Percentiles rank a stretch among this genome's conserved stretches.
Evolutionary conservation across 2,113 vertebrate species (phyloP).

Genomic region (Callospermophilus lateralis): DNA sequence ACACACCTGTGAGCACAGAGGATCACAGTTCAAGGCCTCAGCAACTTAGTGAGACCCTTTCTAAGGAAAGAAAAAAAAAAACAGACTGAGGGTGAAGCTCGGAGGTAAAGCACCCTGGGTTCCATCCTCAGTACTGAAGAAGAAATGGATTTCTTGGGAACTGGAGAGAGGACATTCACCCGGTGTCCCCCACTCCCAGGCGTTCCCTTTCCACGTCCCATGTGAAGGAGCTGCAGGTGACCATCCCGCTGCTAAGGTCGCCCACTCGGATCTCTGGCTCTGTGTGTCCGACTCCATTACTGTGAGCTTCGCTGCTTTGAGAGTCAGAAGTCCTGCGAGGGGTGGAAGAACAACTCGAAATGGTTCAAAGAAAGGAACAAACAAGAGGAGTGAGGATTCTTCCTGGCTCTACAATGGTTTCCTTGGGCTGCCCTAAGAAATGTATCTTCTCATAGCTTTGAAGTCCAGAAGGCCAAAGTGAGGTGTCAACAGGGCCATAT

Average conservation of each 20-base stretch:
- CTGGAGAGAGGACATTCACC: not conserved
- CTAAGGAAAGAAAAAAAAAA: no score
- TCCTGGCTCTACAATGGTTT: not conserved
- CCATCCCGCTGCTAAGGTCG: not conserved
- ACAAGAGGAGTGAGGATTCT: no score
- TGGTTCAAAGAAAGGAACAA: not conserved
- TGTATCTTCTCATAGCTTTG: not conserved
- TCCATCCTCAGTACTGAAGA: no score
- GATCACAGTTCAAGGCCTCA: no score
- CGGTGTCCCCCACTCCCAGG: not conserved
- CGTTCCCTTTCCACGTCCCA: not conserved
- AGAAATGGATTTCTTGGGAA: not conserved
- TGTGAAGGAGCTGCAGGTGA: not conserved
- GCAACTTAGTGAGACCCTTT: no score
- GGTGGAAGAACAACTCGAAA: not conserved
- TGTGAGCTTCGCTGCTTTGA: not conserved
- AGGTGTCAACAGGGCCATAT: not conserved
- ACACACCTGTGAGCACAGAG: not conserved
- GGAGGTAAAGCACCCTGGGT: no score
- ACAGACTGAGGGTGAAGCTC: no score
- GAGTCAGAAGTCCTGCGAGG: not conserved
- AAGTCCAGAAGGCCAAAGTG: not conserved
- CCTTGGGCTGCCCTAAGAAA: not conserved
- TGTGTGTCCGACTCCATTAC: not conserved
- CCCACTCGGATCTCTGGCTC: fast-evolving